Evolutionary conservation across 2,797 vertebrate genomes (phyloP).

Genomic region (Artibeus lituratus): DNA sequence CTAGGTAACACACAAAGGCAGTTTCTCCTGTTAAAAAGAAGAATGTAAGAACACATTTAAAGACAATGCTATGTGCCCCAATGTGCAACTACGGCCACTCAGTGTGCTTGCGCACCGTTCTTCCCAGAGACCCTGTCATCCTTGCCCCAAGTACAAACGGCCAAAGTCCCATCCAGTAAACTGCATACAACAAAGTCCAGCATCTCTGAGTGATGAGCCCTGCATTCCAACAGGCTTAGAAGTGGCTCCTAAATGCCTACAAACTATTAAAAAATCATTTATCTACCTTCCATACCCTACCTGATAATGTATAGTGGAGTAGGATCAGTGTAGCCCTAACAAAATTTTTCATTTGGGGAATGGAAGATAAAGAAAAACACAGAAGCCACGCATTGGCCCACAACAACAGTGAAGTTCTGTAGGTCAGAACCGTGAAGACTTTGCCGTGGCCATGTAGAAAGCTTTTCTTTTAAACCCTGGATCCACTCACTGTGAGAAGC

Average conservation of each 20-base stretch:
- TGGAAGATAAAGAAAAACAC: neutral
- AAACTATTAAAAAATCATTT: neutral
- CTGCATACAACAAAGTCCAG: neutral
- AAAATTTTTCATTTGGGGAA: neutral
- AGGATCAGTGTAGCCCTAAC: neutral
- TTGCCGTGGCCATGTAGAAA: neutral
- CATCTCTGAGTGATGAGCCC: neutral
- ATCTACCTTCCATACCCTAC: neutral
- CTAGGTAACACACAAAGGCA: neutral
- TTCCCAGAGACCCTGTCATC: neutral
- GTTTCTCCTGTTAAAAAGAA: neutral
- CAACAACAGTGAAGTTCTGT: neutral
- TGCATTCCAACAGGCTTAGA: neutral
- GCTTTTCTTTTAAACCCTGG: neutral
- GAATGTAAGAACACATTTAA: neutral
- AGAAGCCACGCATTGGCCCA: neutral
- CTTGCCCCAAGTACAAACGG: neutral
- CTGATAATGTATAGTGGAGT: neutral
- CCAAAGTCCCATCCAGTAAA: neutral
- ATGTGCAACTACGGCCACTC: neutral
- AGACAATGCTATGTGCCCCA: neutral
- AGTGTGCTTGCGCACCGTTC: neutral
- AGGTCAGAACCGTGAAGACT: neutral
- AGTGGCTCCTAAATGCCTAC: too few relatives aligned
- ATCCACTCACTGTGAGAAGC: neutral